phyloP scores from a whole-genome alignment of 2,113 vertebrate genomes.

The Lepisosteus oculatus region DNA sequence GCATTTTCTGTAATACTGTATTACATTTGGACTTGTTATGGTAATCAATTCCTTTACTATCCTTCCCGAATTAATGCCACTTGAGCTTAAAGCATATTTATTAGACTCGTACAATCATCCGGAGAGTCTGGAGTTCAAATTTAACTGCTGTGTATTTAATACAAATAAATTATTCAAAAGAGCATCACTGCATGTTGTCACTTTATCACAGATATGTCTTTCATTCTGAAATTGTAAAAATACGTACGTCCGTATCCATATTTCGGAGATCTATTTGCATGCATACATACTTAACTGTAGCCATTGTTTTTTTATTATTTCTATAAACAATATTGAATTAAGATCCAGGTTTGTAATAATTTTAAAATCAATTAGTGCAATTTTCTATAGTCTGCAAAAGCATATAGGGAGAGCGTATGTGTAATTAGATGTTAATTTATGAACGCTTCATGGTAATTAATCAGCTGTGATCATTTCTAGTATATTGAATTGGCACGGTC shows the following conservation, averaged over 20 bases:
- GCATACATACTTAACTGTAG: neutral
- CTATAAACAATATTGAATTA: too few species aligned
- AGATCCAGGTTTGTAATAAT: too few species aligned
- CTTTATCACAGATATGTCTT: too few species aligned
- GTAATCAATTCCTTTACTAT: constrained; percentile 17
- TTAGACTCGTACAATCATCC: constrained; percentile 12
- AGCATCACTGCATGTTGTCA: too few species aligned
- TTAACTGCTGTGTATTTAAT: too few species aligned
- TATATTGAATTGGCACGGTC: constrained; percentile 29
- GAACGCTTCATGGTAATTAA: constrained; percentile 34
- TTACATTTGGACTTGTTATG: constrained; percentile 20
- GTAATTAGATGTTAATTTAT: constrained; percentile 41
- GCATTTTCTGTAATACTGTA: constrained; percentile 19
- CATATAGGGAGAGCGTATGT: constrained; percentile 8
- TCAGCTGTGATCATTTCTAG: constrained; percentile 34
- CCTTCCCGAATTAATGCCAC: constrained; percentile 21
- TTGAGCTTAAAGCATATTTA: constrained; percentile 20
- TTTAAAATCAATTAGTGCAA: too few species aligned
- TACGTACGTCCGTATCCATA: too few species aligned
- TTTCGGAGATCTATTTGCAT: too few species aligned
- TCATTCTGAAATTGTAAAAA: too few species aligned
- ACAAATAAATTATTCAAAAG: too few species aligned
- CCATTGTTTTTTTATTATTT: neutral
- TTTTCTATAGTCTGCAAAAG: neutral
- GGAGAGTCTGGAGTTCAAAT: constrained; percentile 11